Base-by-base conservation (phyloP, 35 echinoderm and acorn worm genomes). In the Acanthaster planci region DNA sequence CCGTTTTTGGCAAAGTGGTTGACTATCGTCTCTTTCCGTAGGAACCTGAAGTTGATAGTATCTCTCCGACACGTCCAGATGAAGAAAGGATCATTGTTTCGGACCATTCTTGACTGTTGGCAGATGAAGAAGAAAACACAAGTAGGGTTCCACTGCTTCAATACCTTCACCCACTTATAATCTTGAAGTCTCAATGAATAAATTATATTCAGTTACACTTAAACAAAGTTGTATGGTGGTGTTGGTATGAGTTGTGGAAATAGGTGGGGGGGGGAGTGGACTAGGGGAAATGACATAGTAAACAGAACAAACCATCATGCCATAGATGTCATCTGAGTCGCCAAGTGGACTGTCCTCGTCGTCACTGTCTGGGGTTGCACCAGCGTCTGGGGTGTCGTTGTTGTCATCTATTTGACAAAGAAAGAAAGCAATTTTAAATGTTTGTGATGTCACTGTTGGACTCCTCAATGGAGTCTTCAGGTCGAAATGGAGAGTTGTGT, bases 1-100 rank as follows among this genome's bases (percentile, higher is more conserved):
- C 94, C 90, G 90, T 97, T 97, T 59, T 92, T 97, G 40, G 80
- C 84, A 82, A 93, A 97, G 40, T 97, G 94, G 39, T 97, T 97
- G 72, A 97, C 90, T 51, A 90, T 90, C 4, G 94, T 87, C 35
- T 97, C 94, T 59, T 97, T 97, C 55, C 87, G 82, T 37, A 97
- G 77, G 59, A 90, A 87, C 84, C 87, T 97, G 55, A 86, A 97
- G 76, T 97, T 91, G 29, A 97, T 90, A n/a, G 86, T 78, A 72
- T 85, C 90, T 39, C 84, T 89, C 22, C 87, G 80, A 31, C 84
- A 84, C 29, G 94, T 97, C 94, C 94, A 97, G 14, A 97, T 93
- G 78, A 97, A 97, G 18, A 87, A 84, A 6, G 94, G 94, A 15
- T 91, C 84, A 17, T 77, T 31, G 80, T 97, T 97, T 50, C 90